Percentiles rank a stretch among this genome's conserved stretches.
Conservation (phyloP, 2,888 invertebrate species). For the Nymphalis urticae region DNA sequence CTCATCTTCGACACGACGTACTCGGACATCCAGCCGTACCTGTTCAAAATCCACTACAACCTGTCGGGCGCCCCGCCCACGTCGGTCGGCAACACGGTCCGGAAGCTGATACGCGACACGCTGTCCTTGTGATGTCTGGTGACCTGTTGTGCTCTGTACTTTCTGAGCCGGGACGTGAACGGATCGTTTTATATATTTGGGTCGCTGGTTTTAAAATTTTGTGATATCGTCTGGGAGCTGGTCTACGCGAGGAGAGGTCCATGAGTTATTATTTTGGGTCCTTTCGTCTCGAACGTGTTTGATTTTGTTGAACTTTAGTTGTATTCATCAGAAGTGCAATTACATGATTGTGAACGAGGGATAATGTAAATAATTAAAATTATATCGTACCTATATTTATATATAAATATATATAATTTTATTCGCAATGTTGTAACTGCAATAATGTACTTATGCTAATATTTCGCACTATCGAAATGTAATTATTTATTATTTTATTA, state of each 20-base stretch:
- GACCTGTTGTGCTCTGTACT: conserved; percentile 33
- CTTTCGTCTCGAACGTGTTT: background rate
- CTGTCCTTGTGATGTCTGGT: conserved; percentile 85
- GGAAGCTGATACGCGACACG: conserved; percentile 93
- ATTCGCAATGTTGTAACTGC: conserved; percentile 27
- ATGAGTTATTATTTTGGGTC: conserved; percentile 13
- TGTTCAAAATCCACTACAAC: conserved; percentile 94
- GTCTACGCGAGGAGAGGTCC: conserved; percentile 11
- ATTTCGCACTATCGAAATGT: conserved; percentile 30
- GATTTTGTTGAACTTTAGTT: conserved; percentile 20
- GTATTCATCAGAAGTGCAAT: conserved; percentile 39
- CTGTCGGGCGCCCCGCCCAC: conserved; percentile 89
- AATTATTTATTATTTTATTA: conserved; percentile 16
- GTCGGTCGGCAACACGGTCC: conserved; percentile 93
- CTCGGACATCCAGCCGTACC: conserved; percentile 97
- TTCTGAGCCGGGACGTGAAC: conserved; percentile 30
- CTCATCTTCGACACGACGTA: conserved; percentile 96
- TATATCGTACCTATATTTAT: conserved; percentile 31
- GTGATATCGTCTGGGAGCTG: conserved; percentile 35
- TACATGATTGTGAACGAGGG: conserved; percentile 34
- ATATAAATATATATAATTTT: conserved; percentile 23
- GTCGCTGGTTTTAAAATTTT: conserved; percentile 31
- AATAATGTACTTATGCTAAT: conserved; percentile 37
- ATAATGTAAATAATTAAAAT: conserved; percentile 39
- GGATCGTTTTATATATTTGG: conserved; percentile 38